phyloP scores from a whole-genome alignment of 2,797 vertebrate genomes.

The Sciurus vulgaris region DNA sequence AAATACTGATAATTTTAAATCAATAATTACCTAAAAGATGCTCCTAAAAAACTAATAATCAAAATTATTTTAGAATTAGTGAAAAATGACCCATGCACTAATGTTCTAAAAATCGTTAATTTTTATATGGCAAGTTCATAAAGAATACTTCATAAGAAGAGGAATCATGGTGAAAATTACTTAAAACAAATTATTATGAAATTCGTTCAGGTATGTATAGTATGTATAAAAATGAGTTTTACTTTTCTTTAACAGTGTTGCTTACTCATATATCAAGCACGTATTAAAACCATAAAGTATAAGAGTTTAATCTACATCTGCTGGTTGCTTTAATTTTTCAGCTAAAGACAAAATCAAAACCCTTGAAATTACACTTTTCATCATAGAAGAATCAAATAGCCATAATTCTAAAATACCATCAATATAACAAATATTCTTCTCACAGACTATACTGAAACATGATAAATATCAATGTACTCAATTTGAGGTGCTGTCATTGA shows the following conservation, averaged over 20 bases:
- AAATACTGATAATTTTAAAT: not conserved
- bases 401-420: not conserved
- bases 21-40: conserved; percentile 5
- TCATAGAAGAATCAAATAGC: not conserved
- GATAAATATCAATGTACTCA: not conserved
- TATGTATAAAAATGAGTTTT: not conserved
- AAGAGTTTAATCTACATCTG: not conserved
- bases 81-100: not conserved
- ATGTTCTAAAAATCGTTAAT: conserved; percentile 1
- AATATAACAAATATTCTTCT: not conserved
- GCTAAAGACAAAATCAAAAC: conserved; percentile 54
- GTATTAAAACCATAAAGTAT: not conserved
- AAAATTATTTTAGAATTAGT: conserved; percentile 14
- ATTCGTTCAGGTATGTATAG: not conserved
- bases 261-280: not conserved
- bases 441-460: not conserved
- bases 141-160: conserved; percentile 34
- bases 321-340: conserved; percentile 21
- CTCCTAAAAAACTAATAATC: not conserved
- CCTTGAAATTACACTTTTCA: conserved; percentile 14
- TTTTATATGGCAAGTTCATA: conserved; percentile 30
- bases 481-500: not conserved
- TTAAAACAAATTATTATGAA: conserved; percentile 32
- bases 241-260: not conserved
- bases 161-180: not conserved